Conservation (phyloP, 2,113 vertebrate species). For the Daubentonia madagascariensis region DNA sequence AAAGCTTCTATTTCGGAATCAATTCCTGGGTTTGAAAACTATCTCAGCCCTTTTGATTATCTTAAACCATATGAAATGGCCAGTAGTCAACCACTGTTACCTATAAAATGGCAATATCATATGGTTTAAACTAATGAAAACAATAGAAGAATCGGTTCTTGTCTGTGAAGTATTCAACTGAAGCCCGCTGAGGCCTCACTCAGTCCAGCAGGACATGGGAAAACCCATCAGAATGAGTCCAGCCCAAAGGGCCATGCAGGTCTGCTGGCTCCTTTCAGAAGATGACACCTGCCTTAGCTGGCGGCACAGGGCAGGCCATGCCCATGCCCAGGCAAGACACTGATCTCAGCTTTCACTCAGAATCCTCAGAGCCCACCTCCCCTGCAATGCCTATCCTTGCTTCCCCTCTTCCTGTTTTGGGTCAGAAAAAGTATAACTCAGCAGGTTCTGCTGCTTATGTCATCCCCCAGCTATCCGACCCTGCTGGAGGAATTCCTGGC, state of each 20-base stretch:
- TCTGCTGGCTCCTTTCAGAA: not conserved
- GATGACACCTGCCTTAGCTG: not conserved
- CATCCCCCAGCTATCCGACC: conserved; percentile 61
- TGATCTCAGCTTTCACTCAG: conserved; percentile 43
- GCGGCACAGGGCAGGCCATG: conserved; percentile 38
- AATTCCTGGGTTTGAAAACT: not conserved
- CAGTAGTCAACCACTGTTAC: not conserved
- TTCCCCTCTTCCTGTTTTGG: conserved; percentile 42
- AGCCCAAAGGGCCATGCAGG: not conserved
- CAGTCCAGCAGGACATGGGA: not conserved
- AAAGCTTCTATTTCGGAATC: not conserved
- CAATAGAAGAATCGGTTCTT: not conserved
- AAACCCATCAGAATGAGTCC: not conserved
- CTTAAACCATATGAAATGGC: not conserved
- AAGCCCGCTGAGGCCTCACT: not conserved
- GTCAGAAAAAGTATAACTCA: conserved; percentile 65
- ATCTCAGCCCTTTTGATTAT: not conserved
- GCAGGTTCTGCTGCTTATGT: not conserved
- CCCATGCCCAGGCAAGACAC: not conserved
- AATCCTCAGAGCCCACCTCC: not conserved
- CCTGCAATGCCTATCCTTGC: not conserved
- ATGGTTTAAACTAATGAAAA: not conserved
- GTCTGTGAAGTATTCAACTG: not conserved
- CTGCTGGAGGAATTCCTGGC: conserved; percentile 84
- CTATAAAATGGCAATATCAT: not conserved